Percentiles rank a stretch among this genome's conserved stretches.
phyloP scores from a whole-genome alignment of 2,113 vertebrate genomes.

The Dasyornis broadbenti region DNA sequence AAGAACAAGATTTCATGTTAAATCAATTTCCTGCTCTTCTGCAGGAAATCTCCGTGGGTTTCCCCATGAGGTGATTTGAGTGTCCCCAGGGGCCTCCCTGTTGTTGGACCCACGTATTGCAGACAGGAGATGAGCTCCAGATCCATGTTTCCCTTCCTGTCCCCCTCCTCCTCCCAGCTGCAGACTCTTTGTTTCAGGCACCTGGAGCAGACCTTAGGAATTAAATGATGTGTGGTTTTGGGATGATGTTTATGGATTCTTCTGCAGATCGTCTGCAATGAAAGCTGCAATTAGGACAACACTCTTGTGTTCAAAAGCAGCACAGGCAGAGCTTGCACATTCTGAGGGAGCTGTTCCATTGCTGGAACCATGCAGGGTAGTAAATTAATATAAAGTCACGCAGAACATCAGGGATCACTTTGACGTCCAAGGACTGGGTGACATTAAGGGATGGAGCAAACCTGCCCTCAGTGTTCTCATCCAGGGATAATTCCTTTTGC shows the following conservation, averaged over 20 bases:
- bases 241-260: neutral
- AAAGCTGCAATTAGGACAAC: neutral
- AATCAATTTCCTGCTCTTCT: neutral
- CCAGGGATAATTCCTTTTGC: neutral
- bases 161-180: neutral
- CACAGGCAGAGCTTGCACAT: neutral
- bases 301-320: accelerated
- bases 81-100: neutral
- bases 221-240: neutral
- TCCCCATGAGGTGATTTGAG: neutral
- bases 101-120: accelerated
- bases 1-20: neutral
- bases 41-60: neutral
- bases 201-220: neutral
- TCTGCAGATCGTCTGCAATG: neutral
- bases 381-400: neutral
- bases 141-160: neutral
- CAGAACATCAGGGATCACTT: neutral
- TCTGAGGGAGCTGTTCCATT: neutral
- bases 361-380: neutral
- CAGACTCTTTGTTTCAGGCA: neutral
- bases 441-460: neutral
- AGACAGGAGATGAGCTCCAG: neutral
- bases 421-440: neutral
- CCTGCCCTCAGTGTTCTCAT: neutral